Percentiles rank a stretch among this genome's conserved stretches.
Evolutionary conservation across 2,888 invertebrate species (phyloP).

Genomic region (Gastracanthus pulcherrimus): DNA sequence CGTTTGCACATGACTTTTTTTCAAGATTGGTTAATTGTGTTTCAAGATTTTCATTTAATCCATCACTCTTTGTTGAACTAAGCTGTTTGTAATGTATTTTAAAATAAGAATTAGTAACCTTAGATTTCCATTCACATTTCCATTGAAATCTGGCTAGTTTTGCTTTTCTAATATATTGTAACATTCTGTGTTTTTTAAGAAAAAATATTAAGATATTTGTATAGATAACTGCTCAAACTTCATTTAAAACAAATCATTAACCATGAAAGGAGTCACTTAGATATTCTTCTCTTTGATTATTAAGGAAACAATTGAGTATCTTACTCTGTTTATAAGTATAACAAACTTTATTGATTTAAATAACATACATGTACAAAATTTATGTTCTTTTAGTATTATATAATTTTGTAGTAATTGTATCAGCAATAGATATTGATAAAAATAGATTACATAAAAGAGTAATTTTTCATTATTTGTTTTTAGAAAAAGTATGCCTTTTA

Average conservation of each 20-base stretch:
- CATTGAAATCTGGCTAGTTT: background rate
- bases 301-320: conserved; percentile 31
- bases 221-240: too few relatives aligned
- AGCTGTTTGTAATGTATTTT: conserved; percentile 14
- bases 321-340: background rate
- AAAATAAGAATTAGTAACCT: background rate
- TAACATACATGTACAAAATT: too few relatives aligned
- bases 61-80: background rate
- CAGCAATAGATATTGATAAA: too few relatives aligned
- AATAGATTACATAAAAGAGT: too few relatives aligned
- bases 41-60: background rate
- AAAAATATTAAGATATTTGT: background rate
- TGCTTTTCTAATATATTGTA: background rate
- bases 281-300: conserved; percentile 6
- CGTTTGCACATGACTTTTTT: background rate
- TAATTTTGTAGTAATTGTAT: too few relatives aligned
- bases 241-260: background rate
- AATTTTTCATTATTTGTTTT: too few relatives aligned
- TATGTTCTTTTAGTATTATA: too few relatives aligned
- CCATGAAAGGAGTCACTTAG: conserved; percentile 36
- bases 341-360: background rate
- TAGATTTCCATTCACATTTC: background rate
- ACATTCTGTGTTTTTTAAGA: conserved; percentile 16
- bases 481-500: too few relatives aligned
- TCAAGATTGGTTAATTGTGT: background rate